Conservation (phyloP, 2,797 vertebrate genomes). For the Menidia menidia region DNA sequence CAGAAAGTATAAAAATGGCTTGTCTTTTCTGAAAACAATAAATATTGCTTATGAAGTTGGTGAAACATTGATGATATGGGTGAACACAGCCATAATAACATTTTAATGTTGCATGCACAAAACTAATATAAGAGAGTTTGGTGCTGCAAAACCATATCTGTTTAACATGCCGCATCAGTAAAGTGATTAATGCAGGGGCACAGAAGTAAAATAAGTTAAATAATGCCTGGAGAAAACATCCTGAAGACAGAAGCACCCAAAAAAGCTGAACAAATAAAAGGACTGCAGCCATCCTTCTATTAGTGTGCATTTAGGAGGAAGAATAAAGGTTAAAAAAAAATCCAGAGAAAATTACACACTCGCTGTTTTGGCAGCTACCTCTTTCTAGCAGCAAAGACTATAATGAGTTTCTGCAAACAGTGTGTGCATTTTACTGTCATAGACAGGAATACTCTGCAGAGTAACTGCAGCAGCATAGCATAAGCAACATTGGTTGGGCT, state of each 20-base stretch:
- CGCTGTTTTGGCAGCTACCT: conserved; percentile 60
- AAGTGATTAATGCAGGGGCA: conserved; percentile 41
- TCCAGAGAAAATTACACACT: conserved; percentile 62
- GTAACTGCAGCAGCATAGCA: conserved; percentile 53
- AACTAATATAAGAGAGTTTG: conserved; percentile 17
- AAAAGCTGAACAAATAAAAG: conserved; percentile 58
- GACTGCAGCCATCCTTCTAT: conserved; percentile 43
- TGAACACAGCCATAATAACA: conserved; percentile 29
- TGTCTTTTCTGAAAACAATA: conserved; percentile 5
- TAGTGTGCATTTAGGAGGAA: conserved; percentile 44
- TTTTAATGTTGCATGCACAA: conserved; percentile 32
- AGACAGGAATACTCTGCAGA: conserved; percentile 56
- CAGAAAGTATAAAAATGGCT: neutral
- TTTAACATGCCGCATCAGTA: conserved; percentile 40
- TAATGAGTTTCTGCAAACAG: conserved; percentile 68
- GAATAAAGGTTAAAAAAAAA: conserved; percentile 50
- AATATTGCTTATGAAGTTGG: conserved; percentile 6
- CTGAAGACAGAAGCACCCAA: conserved; percentile 46
- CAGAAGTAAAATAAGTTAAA: conserved; percentile 35
- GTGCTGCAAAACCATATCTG: conserved; percentile 29
- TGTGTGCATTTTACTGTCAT: conserved; percentile 50
- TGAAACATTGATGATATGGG: conserved; percentile 32
- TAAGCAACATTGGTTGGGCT: conserved; percentile 30
- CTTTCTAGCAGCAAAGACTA: conserved; percentile 55
- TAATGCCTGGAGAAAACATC: conserved; percentile 37